Percentiles rank a stretch among this genome's conserved stretches.
Conservation (phyloP, 2,888 invertebrate genomes). For the Phalangium opilio region DNA sequence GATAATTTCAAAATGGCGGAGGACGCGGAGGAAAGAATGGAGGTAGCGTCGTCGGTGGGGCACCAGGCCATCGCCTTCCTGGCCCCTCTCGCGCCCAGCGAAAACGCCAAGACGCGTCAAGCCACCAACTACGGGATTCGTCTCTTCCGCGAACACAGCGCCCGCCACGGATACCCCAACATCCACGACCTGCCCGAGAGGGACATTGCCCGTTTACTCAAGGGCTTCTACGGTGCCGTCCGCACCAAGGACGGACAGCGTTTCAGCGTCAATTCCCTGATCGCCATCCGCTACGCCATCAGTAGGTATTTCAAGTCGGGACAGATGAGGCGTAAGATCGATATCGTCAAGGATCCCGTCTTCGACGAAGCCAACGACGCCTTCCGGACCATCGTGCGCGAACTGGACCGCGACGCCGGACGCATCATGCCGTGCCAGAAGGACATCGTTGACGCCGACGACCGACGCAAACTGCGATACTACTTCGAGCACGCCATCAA, state of each 20-base stretch:
- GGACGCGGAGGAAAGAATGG: too few species aligned
- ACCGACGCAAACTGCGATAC: constrained; percentile 15
- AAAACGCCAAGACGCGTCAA: constrained; percentile 18
- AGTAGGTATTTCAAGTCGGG: constrained; percentile 18
- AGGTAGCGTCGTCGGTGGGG: too few species aligned
- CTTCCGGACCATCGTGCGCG: constrained; percentile 15
- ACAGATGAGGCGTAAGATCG: constrained; percentile 17
- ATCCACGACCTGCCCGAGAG: constrained; percentile 15
- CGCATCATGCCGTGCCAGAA: constrained; percentile 12
- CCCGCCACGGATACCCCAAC: constrained; percentile 14
- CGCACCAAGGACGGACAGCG: constrained; percentile 19
- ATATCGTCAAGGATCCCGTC: constrained; percentile 17
- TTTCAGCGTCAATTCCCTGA: constrained; percentile 19
- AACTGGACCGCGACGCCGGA: constrained; percentile 13
- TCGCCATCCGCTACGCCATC: constrained; percentile 19
- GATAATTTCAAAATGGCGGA: too few species aligned
- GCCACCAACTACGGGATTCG: constrained; percentile 18
- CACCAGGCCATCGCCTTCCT: too few species aligned
- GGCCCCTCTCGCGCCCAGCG: constrained; percentile 3
- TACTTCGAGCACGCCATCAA: constrained; percentile 19
- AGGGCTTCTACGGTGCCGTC: constrained; percentile 18
- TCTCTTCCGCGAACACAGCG: constrained; percentile 18
- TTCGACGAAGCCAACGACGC: constrained; percentile 18
- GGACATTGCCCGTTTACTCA: constrained; percentile 17
- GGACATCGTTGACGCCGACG: constrained; percentile 17